Evolutionary conservation across 30 jellyfish, hydroid and myxozoan species (phyloP), one percentile per base, ranked within the genome.

Genomic region (Cassiopea andromeda): DNA sequence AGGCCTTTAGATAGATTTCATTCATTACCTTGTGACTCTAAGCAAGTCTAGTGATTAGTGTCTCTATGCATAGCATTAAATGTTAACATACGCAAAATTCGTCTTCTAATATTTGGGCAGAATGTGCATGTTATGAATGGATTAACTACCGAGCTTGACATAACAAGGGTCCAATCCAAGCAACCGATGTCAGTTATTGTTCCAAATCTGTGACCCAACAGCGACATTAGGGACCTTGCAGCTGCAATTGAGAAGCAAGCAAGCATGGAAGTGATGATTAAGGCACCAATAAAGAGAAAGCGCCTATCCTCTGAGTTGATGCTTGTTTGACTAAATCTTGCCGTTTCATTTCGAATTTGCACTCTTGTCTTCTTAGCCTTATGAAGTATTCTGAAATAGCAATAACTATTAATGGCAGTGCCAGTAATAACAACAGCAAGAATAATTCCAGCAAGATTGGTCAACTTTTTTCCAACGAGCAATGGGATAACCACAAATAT

Each of bases 51-150:
- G 38, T 27, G 38, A 27, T 58, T 58, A 7, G 68, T 58, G 0
- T 27, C 38, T 64, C 15, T 13, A 27, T 27, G 27, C 6, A 64
- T 5, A 64, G 43, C 15, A 9, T 17, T 64, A 46, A 18, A 75
- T 1, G 68, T 5, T 54, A 50, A 75, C 3, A 75, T 46, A 9
- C 46, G 2, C 47, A 75, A 10, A 1, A 75, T 1, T 46, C 47
- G 14, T 75, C 68, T 44, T 13, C 64, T 75, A 38, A 75, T 69
- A 5, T 1, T 58, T 3, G 83, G 83, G 64, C 64, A 44, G 14
- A 75, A 75, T 6, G 13, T 46, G 38, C 73, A 66, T 1, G 91
- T 61, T 49, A 82, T 82, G 83, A 73, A 19, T 1, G 91, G 82
- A n/a, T 68, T 82, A 10, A 82, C 2, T 7, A 82, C 17, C 14